Percentiles rank a stretch among this genome's conserved stretches.
Conservation (phyloP, 2,113 vertebrate genomes). For the Alexandromys fortis region DNA sequence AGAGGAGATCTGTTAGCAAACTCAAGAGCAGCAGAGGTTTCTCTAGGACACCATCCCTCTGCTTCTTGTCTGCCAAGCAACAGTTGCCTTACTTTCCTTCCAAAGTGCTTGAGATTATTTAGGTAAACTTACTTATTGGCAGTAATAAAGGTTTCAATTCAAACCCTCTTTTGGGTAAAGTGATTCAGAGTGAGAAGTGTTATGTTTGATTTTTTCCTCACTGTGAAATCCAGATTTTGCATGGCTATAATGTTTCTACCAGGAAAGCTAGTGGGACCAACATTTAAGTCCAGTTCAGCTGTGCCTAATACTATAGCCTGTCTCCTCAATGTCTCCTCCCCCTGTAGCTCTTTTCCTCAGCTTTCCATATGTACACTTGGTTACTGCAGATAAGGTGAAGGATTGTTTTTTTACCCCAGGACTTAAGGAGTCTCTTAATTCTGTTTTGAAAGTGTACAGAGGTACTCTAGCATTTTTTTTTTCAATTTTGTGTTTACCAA, state of each 20-base stretch:
- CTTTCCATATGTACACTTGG: background rate
- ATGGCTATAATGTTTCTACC: slow-evolving; percentile 66
- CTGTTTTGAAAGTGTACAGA: slow-evolving; percentile 31
- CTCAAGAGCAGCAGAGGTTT: slow-evolving; percentile 47
- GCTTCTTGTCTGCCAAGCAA: slow-evolving; percentile 30
- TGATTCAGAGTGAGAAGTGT: slow-evolving; percentile 70
- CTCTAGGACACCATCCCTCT: slow-evolving; percentile 10
- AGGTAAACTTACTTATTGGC: slow-evolving; percentile 78
- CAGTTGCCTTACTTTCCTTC: slow-evolving; percentile 51
- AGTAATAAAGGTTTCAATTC: slow-evolving; percentile 76
- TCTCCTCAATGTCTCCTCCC: background rate
- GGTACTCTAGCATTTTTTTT: slow-evolving; percentile 50
- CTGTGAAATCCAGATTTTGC: slow-evolving; percentile 79
- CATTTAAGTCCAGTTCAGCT: slow-evolving; percentile 37
- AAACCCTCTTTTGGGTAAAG: slow-evolving; percentile 73
- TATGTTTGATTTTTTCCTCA: slow-evolving; percentile 72
- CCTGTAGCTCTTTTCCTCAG: background rate
- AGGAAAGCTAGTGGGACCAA: slow-evolving; percentile 50
- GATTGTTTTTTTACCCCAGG: background rate
- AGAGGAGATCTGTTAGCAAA: background rate
- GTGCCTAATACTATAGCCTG: slow-evolving; percentile 60
- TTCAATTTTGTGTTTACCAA: slow-evolving; percentile 75
- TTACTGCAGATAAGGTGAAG: slow-evolving; percentile 25
- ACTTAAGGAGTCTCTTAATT: slow-evolving; percentile 55
- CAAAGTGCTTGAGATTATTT: slow-evolving; percentile 77